Evolutionary conservation across 2,113 vertebrate species (phyloP).

Genomic region (western clawed frog (Xenopus tropicalis)): DNA sequence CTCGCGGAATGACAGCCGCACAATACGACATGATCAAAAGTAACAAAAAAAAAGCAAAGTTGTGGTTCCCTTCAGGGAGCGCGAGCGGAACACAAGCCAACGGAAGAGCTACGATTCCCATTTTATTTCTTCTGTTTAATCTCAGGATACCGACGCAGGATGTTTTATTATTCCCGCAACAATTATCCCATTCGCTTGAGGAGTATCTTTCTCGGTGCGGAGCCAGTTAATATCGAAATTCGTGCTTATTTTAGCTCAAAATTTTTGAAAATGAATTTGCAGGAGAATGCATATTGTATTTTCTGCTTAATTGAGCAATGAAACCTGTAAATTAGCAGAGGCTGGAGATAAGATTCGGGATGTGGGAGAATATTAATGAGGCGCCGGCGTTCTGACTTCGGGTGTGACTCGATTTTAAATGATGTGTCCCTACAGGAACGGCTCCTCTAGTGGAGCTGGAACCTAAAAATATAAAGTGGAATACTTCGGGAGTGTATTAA

Average conservation of each 20-base stretch:
- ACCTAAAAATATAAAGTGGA: too few species aligned
- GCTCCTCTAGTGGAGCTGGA: conserved; percentile 16
- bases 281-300: conserved; percentile 46
- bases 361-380: conserved; percentile 49
- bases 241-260: conserved; percentile 53
- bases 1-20: conserved; percentile 58
- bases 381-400: conserved; percentile 31
- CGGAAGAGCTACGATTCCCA: conserved; percentile 47
- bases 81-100: conserved; percentile 20
- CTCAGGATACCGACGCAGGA: conserved; percentile 54
- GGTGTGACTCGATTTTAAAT: conserved; percentile 43
- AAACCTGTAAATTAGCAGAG: conserved; percentile 52
- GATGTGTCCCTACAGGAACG: conserved; percentile 33
- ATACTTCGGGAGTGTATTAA: too few species aligned
- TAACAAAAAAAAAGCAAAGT: conserved; percentile 62
- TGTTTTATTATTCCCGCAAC: conserved; percentile 53
- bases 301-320: conserved; percentile 56
- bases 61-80: conserved; percentile 60
- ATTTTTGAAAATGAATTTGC: conserved; percentile 31
- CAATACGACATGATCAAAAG: conserved; percentile 67
- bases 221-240: conserved; percentile 47
- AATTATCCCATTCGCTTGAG: conserved; percentile 59
- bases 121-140: conserved; percentile 55
- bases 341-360: conserved; percentile 34
- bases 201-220: conserved; percentile 50